Evolutionary conservation across 2,797 vertebrate species (phyloP).

Genomic region (Emydoidea blandingii): DNA sequence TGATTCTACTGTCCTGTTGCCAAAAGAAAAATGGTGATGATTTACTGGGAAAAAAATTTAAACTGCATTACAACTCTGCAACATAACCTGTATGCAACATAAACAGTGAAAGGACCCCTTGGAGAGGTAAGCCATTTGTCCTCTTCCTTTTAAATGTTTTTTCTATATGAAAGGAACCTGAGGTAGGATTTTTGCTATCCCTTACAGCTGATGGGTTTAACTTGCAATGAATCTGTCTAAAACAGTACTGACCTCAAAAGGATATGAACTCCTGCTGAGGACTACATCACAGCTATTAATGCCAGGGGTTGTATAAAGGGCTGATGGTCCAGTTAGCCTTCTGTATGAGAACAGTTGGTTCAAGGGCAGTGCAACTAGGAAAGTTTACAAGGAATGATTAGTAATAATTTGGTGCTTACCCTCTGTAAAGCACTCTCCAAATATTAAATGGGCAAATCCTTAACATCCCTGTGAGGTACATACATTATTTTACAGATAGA

Average conservation of each 20-base stretch:
- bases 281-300: conserved; percentile 36
- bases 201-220: conserved; percentile 41
- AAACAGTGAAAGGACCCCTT: neutral
- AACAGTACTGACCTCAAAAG: neutral
- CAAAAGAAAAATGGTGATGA: conserved; percentile 3
- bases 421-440: neutral
- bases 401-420: neutral
- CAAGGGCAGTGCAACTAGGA: neutral
- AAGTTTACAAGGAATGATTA: neutral
- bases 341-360: neutral
- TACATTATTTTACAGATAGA: neutral
- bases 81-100: neutral
- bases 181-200: conserved; percentile 10
- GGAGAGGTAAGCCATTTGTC: neutral
- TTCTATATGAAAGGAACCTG: neutral
- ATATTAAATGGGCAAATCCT: neutral
- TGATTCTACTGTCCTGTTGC: conserved; percentile 89
- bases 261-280: neutral
- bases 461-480: neutral
- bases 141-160: neutral
- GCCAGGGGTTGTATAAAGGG: neutral
- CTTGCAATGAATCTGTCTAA: neutral
- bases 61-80: neutral
- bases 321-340: neutral
- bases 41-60: neutral